A percentile compares a stretch with the other conserved stretches of the same genome.
Evolutionary conservation across 92 coral and sea anemone genomes (phyloP).

Genomic region (Pocillopora meandrina): DNA sequence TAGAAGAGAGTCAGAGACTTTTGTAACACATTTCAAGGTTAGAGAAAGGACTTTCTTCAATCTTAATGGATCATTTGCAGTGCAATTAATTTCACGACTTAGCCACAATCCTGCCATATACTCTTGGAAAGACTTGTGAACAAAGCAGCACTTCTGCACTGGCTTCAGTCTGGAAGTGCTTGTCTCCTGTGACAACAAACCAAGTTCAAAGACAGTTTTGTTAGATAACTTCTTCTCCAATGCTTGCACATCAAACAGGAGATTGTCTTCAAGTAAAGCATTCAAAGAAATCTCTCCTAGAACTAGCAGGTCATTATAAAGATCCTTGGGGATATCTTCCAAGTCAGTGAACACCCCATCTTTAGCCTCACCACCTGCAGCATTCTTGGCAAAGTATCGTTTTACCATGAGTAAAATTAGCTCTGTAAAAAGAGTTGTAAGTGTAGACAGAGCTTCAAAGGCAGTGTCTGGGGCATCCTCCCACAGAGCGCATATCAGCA

Average conservation of each 20-base stretch:
- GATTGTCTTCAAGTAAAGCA: slow-evolving; percentile 68
- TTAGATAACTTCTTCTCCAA: slow-evolving; percentile 50
- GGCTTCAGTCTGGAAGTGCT: slow-evolving; percentile 80
- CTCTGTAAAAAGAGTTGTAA: slow-evolving; percentile 71
- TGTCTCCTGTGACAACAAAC: slow-evolving; percentile 66
- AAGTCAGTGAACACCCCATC: slow-evolving; percentile 48
- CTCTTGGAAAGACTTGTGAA: slow-evolving; percentile 80
- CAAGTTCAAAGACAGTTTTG: slow-evolving; percentile 64
- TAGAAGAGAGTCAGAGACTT: slow-evolving; percentile 51
- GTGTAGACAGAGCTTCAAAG: slow-evolving; percentile 63
- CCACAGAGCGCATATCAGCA: slow-evolving; percentile 85
- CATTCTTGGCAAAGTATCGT: slow-evolving; percentile 64
- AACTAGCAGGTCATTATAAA: slow-evolving; percentile 52
- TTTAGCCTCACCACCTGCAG: slow-evolving; percentile 20
- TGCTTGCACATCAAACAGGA: slow-evolving; percentile 69
- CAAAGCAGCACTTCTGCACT: slow-evolving; percentile 69
- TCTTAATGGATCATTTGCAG: slow-evolving; percentile 37
- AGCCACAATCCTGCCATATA: slow-evolving; percentile 76
- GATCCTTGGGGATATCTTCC: slow-evolving; percentile 71
- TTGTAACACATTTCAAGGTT: slow-evolving; percentile 54
- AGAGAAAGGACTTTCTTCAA: slow-evolving; percentile 55
- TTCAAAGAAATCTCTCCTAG: slow-evolving; percentile 74
- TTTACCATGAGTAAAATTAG: slow-evolving; percentile 68
- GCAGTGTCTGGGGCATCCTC: slow-evolving; percentile 69
- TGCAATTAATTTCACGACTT: slow-evolving; percentile 61